phyloP scores from a whole-genome alignment of 2,888 invertebrate genomes.

The Agrochola litura region DNA sequence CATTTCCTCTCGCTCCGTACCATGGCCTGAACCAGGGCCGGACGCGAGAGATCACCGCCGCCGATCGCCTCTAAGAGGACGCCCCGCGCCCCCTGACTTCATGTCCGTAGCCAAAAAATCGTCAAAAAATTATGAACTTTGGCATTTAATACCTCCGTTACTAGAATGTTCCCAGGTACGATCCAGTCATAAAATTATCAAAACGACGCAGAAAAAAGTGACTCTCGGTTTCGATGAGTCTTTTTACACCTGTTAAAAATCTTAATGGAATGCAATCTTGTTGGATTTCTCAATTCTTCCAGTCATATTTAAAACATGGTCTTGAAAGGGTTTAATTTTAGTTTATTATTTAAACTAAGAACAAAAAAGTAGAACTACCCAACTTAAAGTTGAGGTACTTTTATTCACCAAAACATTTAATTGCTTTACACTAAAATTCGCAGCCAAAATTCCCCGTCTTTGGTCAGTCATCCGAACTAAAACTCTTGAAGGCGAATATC shows the following conservation, averaged over 20 bases:
- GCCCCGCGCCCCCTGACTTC: no score
- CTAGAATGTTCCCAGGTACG: neutral
- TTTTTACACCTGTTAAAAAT: no score
- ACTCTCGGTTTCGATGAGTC: neutral
- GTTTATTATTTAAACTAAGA: neutral
- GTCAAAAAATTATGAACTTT: neutral
- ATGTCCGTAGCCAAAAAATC: no score
- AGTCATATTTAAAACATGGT: neutral
- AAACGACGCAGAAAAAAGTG: neutral
- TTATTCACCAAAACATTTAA: neutral
- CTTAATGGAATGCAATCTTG: no score
- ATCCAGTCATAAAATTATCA: neutral
- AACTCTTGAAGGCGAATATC: constrained; percentile 15
- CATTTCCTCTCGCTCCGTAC: no score
- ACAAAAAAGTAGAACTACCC: neutral
- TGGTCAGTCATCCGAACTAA: constrained; percentile 14
- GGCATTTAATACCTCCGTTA: no score
- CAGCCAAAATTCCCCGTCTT: neutral
- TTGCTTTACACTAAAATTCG: neutral
- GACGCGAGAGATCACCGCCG: no score
- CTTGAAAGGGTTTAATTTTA: neutral
- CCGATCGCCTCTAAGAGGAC: no score
- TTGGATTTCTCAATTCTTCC: neutral
- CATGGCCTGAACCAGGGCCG: no score
- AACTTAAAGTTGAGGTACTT: neutral